A percentile compares a stretch with the other conserved stretches of the same genome.
These are phyloP conservation scores for Psephotus haematonotus DNA, from an alignment of 2,113 vertebrate species.

Conservation along the genomic window DNA sequence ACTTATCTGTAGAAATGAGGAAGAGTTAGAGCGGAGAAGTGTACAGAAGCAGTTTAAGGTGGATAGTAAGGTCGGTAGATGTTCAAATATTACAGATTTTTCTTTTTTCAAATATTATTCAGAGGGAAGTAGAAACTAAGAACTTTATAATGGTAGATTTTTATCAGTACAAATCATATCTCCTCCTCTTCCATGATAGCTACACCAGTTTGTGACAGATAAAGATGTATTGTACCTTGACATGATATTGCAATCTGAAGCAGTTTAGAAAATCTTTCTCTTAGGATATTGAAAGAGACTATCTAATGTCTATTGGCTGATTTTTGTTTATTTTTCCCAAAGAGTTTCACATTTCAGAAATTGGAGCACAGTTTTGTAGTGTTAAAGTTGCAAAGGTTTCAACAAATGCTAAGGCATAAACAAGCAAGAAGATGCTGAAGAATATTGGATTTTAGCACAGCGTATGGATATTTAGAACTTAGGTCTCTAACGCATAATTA, in stretches of 20 bases:
- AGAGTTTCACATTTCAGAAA: not conserved
- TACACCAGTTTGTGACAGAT: constrained; percentile 9
- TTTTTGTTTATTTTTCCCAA: not conserved
- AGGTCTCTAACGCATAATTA: not conserved
- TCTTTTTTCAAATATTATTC: not conserved
- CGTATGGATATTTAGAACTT: not conserved
- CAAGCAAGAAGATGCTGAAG: not conserved
- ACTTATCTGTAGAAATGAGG: not conserved
- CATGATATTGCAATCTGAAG: not conserved
- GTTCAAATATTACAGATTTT: not conserved
- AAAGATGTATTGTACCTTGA: constrained; percentile 13
- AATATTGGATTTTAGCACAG: not conserved
- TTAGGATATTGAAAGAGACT: not conserved
- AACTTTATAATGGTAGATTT: not conserved
- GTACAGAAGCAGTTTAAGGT: not conserved
- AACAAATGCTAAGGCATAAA: not conserved
- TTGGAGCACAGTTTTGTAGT: not conserved
- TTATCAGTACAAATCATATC: not conserved
- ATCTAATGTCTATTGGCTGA: not conserved
- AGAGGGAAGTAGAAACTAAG: not conserved
- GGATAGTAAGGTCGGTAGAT: not conserved
- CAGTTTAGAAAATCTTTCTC: not conserved
- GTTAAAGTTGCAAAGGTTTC: not conserved
- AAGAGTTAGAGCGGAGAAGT: not conserved
- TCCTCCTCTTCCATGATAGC: not conserved